Percentiles rank a stretch among this genome's conserved stretches.
phyloP scores from a whole-genome alignment of 2,113 vertebrate species.

The Sinocyclocheilus rhinocerous region DNA sequence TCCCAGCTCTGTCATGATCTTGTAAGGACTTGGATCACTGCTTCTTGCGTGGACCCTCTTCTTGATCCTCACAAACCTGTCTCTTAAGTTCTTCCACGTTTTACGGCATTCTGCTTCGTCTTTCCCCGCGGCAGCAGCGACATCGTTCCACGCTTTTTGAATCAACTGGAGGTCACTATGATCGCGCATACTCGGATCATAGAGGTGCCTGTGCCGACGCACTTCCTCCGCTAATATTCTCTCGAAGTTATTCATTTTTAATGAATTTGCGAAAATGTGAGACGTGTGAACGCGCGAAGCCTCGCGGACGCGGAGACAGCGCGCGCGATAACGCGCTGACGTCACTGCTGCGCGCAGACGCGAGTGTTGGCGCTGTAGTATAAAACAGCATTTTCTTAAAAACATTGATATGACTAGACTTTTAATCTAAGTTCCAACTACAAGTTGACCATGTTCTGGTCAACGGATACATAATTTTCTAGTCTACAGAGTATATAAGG shows the following conservation, averaged over 20 bases:
- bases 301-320: too few species aligned
- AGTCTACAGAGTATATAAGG: background rate
- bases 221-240: background rate
- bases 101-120: background rate
- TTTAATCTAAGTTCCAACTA: too few species aligned
- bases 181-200: background rate
- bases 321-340: too few species aligned
- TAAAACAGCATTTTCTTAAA: too few species aligned
- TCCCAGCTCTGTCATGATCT: background rate
- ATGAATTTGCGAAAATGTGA: background rate
- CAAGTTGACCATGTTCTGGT: too few species aligned
- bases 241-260: background rate
- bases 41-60: background rate
- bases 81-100: conserved; percentile 2
- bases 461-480: background rate
- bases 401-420: too few species aligned
- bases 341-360: background rate
- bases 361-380: too few species aligned
- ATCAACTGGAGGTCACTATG: background rate
- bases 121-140: background rate
- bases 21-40: background rate
- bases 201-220: background rate
- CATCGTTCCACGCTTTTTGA: background rate
- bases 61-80: conserved; percentile 20
- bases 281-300: background rate